Evolutionary conservation across 2,113 vertebrate genomes (phyloP).

Genomic region (Sorex araneus): DNA sequence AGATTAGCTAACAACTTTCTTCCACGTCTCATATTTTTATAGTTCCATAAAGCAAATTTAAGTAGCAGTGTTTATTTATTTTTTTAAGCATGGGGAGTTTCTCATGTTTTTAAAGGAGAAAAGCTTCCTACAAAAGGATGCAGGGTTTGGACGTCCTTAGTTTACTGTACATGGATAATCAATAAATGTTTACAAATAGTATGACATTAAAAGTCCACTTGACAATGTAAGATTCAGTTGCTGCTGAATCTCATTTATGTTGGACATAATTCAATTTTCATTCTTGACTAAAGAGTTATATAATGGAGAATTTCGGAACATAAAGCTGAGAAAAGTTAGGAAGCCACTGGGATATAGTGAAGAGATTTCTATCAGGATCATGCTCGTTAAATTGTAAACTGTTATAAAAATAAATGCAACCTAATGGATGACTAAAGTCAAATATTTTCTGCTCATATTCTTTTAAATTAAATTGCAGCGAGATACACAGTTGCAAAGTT

Average conservation of each 20-base stretch:
- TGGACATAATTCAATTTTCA: slow-evolving; percentile 58
- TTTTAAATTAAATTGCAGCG: not conserved
- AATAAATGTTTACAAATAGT: slow-evolving; percentile 66
- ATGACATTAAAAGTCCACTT: slow-evolving; percentile 61
- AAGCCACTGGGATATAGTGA: slow-evolving; percentile 71
- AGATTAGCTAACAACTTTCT: slow-evolving; percentile 36
- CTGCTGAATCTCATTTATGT: not conserved
- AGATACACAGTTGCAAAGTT: too few relatives aligned
- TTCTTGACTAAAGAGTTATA: slow-evolving; percentile 59
- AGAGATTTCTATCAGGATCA: slow-evolving; percentile 60
- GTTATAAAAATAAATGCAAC: not conserved
- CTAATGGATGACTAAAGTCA: slow-evolving; percentile 21
- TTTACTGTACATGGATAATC: slow-evolving; percentile 14
- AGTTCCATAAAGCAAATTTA: slow-evolving; percentile 24
- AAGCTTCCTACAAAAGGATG: not conserved
- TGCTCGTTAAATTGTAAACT: slow-evolving; percentile 48
- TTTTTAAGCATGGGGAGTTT: not conserved
- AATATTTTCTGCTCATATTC: not conserved
- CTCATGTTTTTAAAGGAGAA: not conserved
- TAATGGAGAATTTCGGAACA: slow-evolving; percentile 71
- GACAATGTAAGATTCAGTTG: slow-evolving; percentile 49
- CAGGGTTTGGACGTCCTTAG: not conserved
- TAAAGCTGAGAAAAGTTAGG: slow-evolving; percentile 64
- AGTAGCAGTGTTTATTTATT: not conserved
- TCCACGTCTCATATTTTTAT: not conserved